Evolutionary conservation across 2,888 invertebrate species (phyloP).

Genomic region (Apantesis nais): DNA sequence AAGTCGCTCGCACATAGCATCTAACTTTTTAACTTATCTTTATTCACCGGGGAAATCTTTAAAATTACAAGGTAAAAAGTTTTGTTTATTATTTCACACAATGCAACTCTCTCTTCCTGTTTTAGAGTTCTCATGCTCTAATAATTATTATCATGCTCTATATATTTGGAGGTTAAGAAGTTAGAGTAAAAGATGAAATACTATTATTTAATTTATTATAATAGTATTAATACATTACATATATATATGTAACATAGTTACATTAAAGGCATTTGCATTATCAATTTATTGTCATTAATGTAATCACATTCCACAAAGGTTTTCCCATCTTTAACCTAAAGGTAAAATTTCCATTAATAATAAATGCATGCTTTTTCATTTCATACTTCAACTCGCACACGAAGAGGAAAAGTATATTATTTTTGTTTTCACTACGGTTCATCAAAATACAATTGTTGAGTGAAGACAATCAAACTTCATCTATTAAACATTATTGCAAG

Average conservation of each 20-base stretch:
- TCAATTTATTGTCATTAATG: too few species aligned
- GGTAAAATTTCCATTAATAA: not conserved
- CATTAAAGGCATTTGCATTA: not conserved
- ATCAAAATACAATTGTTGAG: slow-evolving; percentile 23
- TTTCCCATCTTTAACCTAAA: not conserved
- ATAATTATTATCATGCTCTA: too few species aligned
- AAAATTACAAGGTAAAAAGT: slow-evolving; percentile 3
- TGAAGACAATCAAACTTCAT: slow-evolving; percentile 36
- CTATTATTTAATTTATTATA: not conserved
- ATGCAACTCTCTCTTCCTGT: not conserved
- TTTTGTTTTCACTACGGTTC: slow-evolving; percentile 23
- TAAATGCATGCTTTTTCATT: not conserved
- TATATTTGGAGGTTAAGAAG: not conserved
- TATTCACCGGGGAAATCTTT: not conserved
- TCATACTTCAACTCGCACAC: not conserved
- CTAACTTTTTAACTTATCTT: slow-evolving; percentile 5
- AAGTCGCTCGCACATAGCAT: not conserved
- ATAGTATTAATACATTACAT: not conserved
- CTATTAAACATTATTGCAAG: slow-evolving; percentile 31
- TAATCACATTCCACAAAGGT: too few species aligned
- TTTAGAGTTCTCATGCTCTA: not conserved
- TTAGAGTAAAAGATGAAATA: not conserved
- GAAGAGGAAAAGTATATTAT: slow-evolving; percentile 6
- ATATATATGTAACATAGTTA: not conserved
- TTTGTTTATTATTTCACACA: not conserved